Evolutionary conservation across 2,797 vertebrate genomes (phyloP), one percentile per base, ranked within the genome.

Genomic region (Phylloscopus collybita): DNA sequence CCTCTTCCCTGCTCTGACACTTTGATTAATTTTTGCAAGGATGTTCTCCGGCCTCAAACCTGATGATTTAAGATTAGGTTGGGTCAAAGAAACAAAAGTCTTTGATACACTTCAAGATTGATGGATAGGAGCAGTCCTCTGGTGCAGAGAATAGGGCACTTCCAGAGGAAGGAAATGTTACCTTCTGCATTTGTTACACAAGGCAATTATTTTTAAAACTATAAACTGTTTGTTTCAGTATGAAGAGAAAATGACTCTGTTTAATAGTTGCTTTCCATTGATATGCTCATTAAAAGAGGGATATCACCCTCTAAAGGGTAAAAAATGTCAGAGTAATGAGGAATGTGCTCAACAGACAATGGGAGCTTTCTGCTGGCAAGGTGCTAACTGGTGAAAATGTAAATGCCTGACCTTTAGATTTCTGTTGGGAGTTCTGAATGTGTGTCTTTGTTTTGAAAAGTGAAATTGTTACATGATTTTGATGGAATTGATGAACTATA

Each of bases 371-470:
- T 80, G 20, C 45, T 76, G 50, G 51, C 82, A 65, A 84, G 64
- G 40, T 86, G 40, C 44, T 66, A 65, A 81, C 20, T 42, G 11
- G 27, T 79, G 67, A 61, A 93, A 82, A 92, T 81, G 44, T 65
- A 89, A 94, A 92, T 80, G 44, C 13, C 25, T 92, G 94, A 91
- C 86, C 84, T 95, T 95, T 90, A 91, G 66, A 44, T 91, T 83
- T 86, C 74, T 73, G 11, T 18, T 70, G 60, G 64, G 83, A 94
- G 60, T 62, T 90, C 22, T 88, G n/a, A 86, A 78, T 45, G 47
- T 22, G 27, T 50, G 73, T 21, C 45, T 83, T 86, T 91, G 73
- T 67, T 86, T 78, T 75, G 56, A 88, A 78, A 75, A 79, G 42
- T 29, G 6, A 82, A 88, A 50, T 56, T 69, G 38, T 65, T 72